Conservation (phyloP, 2,888 invertebrate species). For the Allophyes oxyacanthae region DNA sequence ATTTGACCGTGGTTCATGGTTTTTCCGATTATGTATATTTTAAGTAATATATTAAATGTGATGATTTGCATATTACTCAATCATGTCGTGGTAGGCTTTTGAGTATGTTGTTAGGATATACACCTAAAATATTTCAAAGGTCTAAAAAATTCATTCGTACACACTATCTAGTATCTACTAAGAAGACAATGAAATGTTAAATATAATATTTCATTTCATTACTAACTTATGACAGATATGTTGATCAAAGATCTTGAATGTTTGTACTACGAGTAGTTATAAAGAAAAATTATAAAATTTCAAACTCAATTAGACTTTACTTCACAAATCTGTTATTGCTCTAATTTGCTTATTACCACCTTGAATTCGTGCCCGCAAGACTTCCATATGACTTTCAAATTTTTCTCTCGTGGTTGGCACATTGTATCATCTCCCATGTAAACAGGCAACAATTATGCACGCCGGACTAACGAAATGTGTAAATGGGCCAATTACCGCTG, state of each 20-base stretch:
- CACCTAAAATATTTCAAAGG: no score
- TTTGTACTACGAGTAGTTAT: no score
- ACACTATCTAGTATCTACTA: no score
- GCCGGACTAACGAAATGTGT: conserved; percentile 87
- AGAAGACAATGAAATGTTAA: no score
- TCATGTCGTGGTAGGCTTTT: conserved; percentile 2
- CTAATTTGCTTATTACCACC: conserved; percentile 69
- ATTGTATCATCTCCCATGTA: conserved; percentile 79
- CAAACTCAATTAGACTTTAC: no score
- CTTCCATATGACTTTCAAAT: conserved; percentile 66
- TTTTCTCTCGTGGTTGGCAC: conserved; percentile 75
- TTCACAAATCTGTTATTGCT: conserved; percentile 29
- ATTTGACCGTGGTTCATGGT: conserved; percentile 41
- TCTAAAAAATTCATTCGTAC: no score
- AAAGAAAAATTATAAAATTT: no score
- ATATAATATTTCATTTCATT: no score
- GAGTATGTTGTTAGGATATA: background rate
- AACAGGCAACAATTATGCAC: conserved; percentile 86
- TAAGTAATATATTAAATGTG: conserved; percentile 21
- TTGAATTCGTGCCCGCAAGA: conserved; percentile 48
- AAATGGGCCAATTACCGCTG: conserved; percentile 88
- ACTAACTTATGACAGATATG: no score
- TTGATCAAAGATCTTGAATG: no score
- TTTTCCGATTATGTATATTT: conserved; percentile 12
- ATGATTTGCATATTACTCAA: conserved; percentile 36